phyloP scores from a whole-genome alignment of 2,113 vertebrate species.

The Gymnocephalus cernua region DNA sequence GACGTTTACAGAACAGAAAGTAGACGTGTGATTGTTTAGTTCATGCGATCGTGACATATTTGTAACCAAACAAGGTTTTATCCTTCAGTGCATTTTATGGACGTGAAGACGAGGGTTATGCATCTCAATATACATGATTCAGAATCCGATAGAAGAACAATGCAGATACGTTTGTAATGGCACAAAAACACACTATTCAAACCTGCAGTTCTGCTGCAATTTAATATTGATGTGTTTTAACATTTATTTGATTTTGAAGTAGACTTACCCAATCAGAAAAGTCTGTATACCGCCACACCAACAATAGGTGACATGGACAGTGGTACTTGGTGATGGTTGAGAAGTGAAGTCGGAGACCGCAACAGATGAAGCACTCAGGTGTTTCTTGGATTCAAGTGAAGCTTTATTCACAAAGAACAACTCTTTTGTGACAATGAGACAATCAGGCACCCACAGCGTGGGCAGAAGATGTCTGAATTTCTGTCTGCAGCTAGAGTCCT shows the following conservation, averaged over 20 bases:
- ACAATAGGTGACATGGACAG: neutral
- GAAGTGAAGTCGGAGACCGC: too few species aligned
- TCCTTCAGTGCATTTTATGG: neutral
- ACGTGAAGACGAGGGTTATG: neutral
- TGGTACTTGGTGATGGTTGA: too few species aligned
- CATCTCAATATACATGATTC: neutral
- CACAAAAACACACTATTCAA: neutral
- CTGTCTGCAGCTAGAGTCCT: too few species aligned
- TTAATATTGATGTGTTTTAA: too few species aligned
- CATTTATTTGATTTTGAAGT: too few species aligned
- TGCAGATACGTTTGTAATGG: neutral
- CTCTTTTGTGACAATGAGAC: too few species aligned
- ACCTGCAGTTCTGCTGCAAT: neutral
- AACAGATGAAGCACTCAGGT: too few species aligned
- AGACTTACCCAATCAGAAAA: neutral
- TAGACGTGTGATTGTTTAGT: conserved; percentile 1
- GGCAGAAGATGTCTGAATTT: too few species aligned
- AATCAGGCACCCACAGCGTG: too few species aligned
- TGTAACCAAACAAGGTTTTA: conserved; percentile 30
- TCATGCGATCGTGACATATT: conserved; percentile 14
- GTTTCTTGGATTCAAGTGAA: too few species aligned
- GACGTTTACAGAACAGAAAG: conserved; percentile 59
- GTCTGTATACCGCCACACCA: neutral
- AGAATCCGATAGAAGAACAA: neutral
- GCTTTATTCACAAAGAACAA: too few species aligned